phyloP scores from a whole-genome alignment of 2,797 vertebrate species.

The Chelidonichthys spinosus region DNA sequence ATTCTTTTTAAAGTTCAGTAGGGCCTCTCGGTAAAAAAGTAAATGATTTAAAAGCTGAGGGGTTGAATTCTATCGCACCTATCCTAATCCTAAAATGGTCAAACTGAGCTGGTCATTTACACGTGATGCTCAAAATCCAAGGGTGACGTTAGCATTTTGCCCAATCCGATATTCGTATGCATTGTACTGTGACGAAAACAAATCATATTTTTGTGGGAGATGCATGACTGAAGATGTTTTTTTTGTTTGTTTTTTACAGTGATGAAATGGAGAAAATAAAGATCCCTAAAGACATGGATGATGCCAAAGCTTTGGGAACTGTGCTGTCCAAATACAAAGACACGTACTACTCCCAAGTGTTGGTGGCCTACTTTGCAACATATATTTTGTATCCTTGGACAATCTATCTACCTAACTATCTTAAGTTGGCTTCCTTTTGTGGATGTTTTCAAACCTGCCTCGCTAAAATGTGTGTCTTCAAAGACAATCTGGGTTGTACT shows the following conservation, averaged over 20 bases:
- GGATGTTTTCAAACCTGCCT: not conserved
- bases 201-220: not conserved
- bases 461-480: not conserved
- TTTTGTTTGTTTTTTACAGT: conserved; percentile 80
- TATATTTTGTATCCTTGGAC: conserved; percentile 98
- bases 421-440: not conserved
- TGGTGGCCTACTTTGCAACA: conserved; percentile 97
- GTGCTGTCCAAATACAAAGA: conserved; percentile 99
- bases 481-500: not conserved
- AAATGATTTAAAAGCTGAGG: conserved; percentile 24
- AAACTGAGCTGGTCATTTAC: not conserved
- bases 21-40: not conserved
- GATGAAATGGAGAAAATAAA: conserved; percentile 95
- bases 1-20: not conserved
- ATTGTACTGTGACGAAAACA: conserved; percentile 3
- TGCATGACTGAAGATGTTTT: not conserved
- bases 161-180: no score
- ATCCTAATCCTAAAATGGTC: not conserved
- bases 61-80: no score
- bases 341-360: conserved; percentile 96
- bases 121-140: conserved; percentile 6
- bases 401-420: not conserved
- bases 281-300: conserved; percentile 98
- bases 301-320: conserved; percentile 97
- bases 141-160: not conserved